phyloP scores from a whole-genome alignment of 2,113 vertebrate genomes.

The Taxidea taxus region DNA sequence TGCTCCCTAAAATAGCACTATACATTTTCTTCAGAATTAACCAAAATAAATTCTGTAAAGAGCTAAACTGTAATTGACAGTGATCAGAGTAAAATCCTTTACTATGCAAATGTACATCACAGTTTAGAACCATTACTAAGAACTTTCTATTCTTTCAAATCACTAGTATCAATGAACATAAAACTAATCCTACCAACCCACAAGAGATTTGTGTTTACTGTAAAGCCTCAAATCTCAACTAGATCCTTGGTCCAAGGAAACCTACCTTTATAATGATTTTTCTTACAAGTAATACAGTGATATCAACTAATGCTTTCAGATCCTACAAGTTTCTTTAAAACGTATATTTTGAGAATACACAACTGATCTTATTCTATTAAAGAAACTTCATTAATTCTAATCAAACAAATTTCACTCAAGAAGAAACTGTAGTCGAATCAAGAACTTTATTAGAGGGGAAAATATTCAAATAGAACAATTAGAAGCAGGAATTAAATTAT shows the following conservation, averaged over 20 bases:
- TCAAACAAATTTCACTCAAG: constrained; percentile 62
- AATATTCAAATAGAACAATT: constrained; percentile 40
- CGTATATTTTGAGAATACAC: constrained; percentile 1
- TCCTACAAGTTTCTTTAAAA: neutral
- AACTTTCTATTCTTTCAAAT: constrained; percentile 27
- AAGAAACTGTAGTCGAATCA: constrained; percentile 37
- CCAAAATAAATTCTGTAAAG: constrained; percentile 47
- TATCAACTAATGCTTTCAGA: constrained; percentile 7
- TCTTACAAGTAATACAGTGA: neutral
- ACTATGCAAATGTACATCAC: neutral
- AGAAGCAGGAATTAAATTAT: constrained; percentile 11
- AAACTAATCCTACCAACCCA: constrained; percentile 25
- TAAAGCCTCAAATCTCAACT: constrained; percentile 21
- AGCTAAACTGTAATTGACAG: constrained; percentile 14
- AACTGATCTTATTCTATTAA: constrained; percentile 4
- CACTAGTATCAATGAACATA: neutral
- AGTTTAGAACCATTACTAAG: constrained; percentile 16
- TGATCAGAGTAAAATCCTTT: constrained; percentile 27
- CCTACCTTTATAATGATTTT: neutral
- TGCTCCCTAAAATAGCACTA: constrained; percentile 38
- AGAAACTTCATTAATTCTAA: constrained; percentile 31
- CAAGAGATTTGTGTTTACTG: neutral
- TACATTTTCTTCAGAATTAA: constrained; percentile 8
- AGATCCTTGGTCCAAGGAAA: neutral
- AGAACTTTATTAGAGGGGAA: constrained; percentile 50